Evolutionary conservation across 2,888 invertebrate species (phyloP).

Genomic region (Phengaris arion): DNA sequence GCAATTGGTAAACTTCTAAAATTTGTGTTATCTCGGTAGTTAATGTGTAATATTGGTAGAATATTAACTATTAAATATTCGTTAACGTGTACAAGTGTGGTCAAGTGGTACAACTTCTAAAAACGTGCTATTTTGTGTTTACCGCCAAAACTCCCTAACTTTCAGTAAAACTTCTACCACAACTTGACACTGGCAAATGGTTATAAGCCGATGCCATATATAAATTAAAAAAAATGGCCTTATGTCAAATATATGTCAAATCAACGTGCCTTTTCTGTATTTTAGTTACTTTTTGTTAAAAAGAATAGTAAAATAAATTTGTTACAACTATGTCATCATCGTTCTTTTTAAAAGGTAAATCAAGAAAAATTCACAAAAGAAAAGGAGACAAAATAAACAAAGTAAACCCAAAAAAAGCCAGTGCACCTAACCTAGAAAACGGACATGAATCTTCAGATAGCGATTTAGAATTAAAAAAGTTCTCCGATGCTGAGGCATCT

Average conservation of each 20-base stretch:
- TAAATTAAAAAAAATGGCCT: neutral
- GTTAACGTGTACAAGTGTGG: too few species aligned
- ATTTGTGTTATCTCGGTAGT: too few species aligned
- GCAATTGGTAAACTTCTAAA: too few species aligned
- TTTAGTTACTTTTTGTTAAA: constrained; percentile 11
- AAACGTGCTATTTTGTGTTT: too few species aligned
- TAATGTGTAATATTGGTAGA: too few species aligned
- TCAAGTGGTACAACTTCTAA: too few species aligned
- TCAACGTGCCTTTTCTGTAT: constrained; percentile 36
- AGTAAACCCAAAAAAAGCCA: constrained; percentile 60
- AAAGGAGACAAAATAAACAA: constrained; percentile 71
- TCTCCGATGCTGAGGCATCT: constrained; percentile 67
- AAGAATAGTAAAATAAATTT: constrained; percentile 27
- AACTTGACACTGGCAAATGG: too few species aligned
- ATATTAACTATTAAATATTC: too few species aligned
- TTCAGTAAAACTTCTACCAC: too few species aligned
- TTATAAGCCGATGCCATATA: too few species aligned
- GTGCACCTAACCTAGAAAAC: constrained; percentile 66
- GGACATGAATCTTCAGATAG: constrained; percentile 83
- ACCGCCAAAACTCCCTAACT: too few species aligned
- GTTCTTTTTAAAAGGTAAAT: constrained; percentile 81
- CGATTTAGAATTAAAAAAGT: constrained; percentile 81
- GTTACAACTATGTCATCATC: constrained; percentile 71
- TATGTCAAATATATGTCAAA: constrained; percentile 31
- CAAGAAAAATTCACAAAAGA: constrained; percentile 75